Conservation (phyloP, 2,797 vertebrate species). For the Sebastes nivosus region DNA sequence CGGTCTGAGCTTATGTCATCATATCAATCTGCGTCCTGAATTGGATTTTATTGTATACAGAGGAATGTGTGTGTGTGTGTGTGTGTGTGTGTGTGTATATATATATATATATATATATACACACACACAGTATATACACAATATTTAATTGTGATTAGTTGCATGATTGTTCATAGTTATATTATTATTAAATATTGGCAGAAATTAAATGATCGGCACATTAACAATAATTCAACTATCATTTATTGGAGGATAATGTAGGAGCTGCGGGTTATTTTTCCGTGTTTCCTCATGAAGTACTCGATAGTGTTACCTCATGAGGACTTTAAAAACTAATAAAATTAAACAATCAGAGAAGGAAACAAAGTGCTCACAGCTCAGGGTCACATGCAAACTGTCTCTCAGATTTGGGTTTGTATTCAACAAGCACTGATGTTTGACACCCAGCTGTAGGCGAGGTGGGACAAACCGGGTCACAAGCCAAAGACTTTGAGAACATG, state of each 20-base stretch:
- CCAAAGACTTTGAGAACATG: not conserved
- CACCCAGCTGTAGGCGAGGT: not conserved
- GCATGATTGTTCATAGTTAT: no score
- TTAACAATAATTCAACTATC: not conserved
- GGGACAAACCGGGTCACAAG: not conserved
- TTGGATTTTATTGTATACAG: not conserved
- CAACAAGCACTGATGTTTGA: rapidly evolving
- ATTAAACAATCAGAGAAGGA: no score
- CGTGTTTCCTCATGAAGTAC: not conserved
- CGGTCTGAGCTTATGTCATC: not conserved
- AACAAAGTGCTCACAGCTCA: not conserved
- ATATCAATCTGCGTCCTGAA: not conserved
- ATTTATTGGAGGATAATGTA: not conserved
- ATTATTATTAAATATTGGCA: no score
- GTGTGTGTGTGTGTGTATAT: no score
- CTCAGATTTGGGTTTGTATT: not conserved
- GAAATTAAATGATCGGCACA: not conserved
- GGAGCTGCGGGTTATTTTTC: rapidly evolving
- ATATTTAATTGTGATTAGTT: no score
- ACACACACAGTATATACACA: no score
- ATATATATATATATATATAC: no score
- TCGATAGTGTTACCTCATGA: not conserved
- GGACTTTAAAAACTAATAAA: not conserved
- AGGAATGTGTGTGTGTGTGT: no score
- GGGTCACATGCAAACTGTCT: not conserved